Evolutionary conservation across 2,113 vertebrate genomes (phyloP).

Genomic region (Odontophorus gujanensis): DNA sequence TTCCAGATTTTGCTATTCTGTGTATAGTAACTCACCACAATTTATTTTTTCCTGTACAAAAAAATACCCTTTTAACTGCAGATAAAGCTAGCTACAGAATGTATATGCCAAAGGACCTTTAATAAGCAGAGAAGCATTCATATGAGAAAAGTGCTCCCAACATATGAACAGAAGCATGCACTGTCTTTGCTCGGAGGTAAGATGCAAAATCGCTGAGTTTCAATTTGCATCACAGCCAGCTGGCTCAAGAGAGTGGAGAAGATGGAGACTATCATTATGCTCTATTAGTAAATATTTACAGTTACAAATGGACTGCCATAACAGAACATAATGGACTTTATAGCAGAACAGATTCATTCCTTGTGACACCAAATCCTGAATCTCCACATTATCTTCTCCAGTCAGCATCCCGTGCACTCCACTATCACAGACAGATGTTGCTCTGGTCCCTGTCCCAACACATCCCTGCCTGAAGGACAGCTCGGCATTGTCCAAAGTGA

Average conservation of each 20-base stretch:
- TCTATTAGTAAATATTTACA: slow-evolving; percentile 30
- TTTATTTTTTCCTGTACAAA: not conserved
- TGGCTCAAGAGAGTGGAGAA: not conserved
- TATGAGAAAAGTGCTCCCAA: not conserved
- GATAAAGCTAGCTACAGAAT: not conserved
- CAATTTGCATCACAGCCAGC: not conserved
- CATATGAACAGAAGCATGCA: not conserved
- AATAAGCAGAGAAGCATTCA: not conserved
- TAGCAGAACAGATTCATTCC: not conserved
- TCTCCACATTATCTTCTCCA: not conserved
- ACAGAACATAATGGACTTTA: not conserved
- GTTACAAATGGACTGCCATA: not conserved
- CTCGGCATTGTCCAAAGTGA: not conserved
- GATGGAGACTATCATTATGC: not conserved
- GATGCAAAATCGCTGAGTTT: not conserved
- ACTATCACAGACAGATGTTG: not conserved
- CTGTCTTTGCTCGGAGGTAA: not conserved
- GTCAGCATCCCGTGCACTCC: not conserved
- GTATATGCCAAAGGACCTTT: not conserved
- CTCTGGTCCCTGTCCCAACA: not conserved
- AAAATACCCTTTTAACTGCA: not conserved
- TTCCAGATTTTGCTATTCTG: not conserved
- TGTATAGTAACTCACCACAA: not conserved
- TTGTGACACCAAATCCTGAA: not conserved
- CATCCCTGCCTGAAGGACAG: not conserved